Evolutionary conservation across 1,140 invertebrate species (phyloP), one percentile per base, ranked within the genome.

Genomic region (Ladona fulva): DNA sequence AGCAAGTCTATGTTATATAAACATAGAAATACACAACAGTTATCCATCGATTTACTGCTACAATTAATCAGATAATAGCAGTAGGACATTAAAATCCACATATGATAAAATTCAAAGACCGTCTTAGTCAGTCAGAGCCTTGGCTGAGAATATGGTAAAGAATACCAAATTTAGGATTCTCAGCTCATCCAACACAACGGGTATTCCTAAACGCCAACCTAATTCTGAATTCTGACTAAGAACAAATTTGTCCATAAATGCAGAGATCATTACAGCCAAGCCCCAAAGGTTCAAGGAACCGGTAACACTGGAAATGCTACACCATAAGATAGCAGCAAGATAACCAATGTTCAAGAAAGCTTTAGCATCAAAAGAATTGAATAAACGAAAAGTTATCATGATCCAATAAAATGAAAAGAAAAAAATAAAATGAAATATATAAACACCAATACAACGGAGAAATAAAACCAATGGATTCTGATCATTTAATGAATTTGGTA

Each of bases 231-330:
- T 3, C n/a, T 66, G 52, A 12, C 52, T 66, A 1, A 66, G 12
- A 66, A 66, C n/a, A 66, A 66, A 66, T 66, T 66, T 66, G 52
- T 66, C 52, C 14, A 66, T 66, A 66, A 66, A 66, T 66, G 52
- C 52, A 66, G 52, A 66, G 52, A 66, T 66, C 52, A 66, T 22
- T 19, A 66, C 52, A 19, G 52, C 52, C n/a, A 66, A 66, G 16
- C 52, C 52, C 52, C 52, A 66, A 66, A 66, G 52, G n/a, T 66
- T 66, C 14, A 66, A 19, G 5, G 52, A 66, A 66, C 52, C 52
- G 5, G 52, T 3, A 19, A 19, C 52, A 66, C n/a, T 66, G 14
- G 52, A 19, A 5, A 66, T 22, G n/a, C 52, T 66, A 12, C 14
- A 66, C 52, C 52, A 66, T 6, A 66, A 66, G 14, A 66, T 66